These are phyloP conservation scores for Amyelois transitella DNA, from an alignment of 1,140 invertebrate genomes.

Conservation along the genomic window DNA sequence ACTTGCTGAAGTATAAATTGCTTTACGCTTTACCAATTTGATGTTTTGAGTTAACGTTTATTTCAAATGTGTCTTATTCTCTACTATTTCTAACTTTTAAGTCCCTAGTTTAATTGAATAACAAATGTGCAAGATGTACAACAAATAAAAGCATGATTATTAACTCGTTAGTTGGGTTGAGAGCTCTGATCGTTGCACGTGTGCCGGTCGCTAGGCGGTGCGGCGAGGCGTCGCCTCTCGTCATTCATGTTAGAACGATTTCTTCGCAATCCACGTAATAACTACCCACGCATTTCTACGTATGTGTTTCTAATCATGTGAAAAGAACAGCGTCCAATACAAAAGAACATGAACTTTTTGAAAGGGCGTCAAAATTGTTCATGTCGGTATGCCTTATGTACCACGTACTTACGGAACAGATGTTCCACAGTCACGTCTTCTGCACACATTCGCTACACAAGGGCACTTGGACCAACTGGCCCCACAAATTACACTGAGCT, in stretches of 20 bases:
- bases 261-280: constrained; percentile 34
- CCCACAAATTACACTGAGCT: constrained; percentile 62
- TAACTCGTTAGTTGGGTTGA: constrained; percentile 29
- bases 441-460: constrained; percentile 64
- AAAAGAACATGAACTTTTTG: constrained; percentile 15
- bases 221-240: constrained; percentile 30
- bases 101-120: too few relatives aligned
- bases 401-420: constrained; percentile 66
- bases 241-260: constrained; percentile 52
- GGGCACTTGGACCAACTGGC: constrained; percentile 56
- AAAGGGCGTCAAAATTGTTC: constrained; percentile 21
- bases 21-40: too few relatives aligned
- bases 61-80: background rate
- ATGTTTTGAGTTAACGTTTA: background rate
- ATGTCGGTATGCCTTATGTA: constrained; percentile 26
- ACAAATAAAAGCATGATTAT: constrained; percentile 28
- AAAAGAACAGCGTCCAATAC: constrained; percentile 27
- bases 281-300: constrained; percentile 31
- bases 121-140: too few relatives aligned
- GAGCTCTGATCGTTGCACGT: constrained; percentile 35
- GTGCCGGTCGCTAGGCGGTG: constrained; percentile 45
- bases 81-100: too few relatives aligned
- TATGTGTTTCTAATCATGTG: constrained; percentile 21
- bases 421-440: constrained; percentile 60
- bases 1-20: too few relatives aligned